Percentiles rank a stretch among this genome's conserved stretches.
These are phyloP conservation scores for Eupithecia exiguata DNA, from an alignment of 2,888 invertebrate species.

Conservation along the genomic window DNA sequence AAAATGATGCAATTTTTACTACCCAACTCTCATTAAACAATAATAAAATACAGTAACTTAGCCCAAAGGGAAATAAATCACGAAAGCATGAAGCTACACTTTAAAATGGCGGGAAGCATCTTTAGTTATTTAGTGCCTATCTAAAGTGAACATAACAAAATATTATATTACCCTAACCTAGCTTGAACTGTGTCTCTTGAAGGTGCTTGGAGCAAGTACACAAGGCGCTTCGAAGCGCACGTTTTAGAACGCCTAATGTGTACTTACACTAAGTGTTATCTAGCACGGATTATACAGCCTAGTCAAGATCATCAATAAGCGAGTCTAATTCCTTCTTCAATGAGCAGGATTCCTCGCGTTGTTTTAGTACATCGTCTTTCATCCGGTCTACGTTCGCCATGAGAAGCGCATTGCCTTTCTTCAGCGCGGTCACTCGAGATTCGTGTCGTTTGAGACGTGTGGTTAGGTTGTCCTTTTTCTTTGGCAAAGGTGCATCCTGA, in stretches of 20 bases:
- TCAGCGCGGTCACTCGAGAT: constrained; percentile 89
- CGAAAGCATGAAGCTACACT: background rate
- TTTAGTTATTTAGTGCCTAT: constrained; percentile 8
- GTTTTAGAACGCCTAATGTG: background rate
- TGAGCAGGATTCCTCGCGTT: constrained; percentile 90
- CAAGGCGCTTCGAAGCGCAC: background rate
- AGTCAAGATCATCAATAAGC: constrained; percentile 92
- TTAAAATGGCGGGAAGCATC: constrained; percentile 15
- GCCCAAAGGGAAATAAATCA: constrained; percentile 1
- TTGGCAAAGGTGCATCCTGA: constrained; percentile 86
- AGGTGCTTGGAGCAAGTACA: background rate
- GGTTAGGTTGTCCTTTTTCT: constrained; percentile 86
- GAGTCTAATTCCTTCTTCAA: constrained; percentile 94
- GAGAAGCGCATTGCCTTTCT: constrained; percentile 93
- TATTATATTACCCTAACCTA: background rate
- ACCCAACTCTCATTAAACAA: background rate
- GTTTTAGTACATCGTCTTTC: constrained; percentile 93
- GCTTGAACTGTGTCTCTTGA: background rate
- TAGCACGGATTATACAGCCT: background rate
- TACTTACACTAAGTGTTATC: background rate
- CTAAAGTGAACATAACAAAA: background rate
- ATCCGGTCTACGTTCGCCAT: constrained; percentile 94
- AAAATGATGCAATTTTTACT: background rate
- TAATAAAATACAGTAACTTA: background rate
- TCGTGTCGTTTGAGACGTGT: constrained; percentile 90